Evolutionary conservation across 2,888 invertebrate species (phyloP).

Genomic region (Megalurothrips usitatus): DNA sequence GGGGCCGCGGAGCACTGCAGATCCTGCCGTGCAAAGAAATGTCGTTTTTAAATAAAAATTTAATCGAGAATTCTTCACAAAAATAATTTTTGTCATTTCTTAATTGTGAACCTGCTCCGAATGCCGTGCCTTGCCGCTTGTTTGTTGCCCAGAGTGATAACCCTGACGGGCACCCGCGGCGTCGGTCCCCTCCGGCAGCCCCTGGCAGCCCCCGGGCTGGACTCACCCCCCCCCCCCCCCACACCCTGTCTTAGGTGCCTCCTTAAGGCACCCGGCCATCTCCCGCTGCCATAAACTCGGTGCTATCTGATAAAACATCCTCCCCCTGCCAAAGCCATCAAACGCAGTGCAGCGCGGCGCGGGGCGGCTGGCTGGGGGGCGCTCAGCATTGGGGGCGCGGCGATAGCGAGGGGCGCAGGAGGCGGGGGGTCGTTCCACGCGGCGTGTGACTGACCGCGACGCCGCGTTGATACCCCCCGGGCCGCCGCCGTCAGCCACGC

Average conservation of each 20-base stretch:
- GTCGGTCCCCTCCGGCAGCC: too few species aligned
- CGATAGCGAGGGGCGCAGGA: neutral
- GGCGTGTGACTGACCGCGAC: conserved; percentile 5
- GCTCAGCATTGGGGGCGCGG: neutral
- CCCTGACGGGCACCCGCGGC: too few species aligned
- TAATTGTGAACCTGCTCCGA: too few species aligned
- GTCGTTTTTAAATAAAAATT: too few species aligned
- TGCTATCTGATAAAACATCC: conserved; percentile 12
- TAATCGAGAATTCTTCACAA: too few species aligned
- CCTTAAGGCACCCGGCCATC: neutral
- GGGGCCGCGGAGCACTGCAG: too few species aligned
- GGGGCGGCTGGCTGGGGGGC: neutral
- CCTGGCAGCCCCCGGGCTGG: too few species aligned
- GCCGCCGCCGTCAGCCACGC: neutral
- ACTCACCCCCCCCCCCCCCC: too few species aligned
- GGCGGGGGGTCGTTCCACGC: neutral
- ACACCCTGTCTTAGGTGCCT: neutral
- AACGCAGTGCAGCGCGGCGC: neutral
- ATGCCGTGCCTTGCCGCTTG: too few species aligned
- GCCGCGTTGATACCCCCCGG: neutral
- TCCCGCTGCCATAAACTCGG: conserved; percentile 9
- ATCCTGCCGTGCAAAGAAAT: too few species aligned
- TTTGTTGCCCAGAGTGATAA: too few species aligned
- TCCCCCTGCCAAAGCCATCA: conserved; percentile 10
- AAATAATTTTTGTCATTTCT: too few species aligned